Base-by-base conservation (phyloP, 2,888 invertebrate genomes). In the Pandemis heparana region DNA sequence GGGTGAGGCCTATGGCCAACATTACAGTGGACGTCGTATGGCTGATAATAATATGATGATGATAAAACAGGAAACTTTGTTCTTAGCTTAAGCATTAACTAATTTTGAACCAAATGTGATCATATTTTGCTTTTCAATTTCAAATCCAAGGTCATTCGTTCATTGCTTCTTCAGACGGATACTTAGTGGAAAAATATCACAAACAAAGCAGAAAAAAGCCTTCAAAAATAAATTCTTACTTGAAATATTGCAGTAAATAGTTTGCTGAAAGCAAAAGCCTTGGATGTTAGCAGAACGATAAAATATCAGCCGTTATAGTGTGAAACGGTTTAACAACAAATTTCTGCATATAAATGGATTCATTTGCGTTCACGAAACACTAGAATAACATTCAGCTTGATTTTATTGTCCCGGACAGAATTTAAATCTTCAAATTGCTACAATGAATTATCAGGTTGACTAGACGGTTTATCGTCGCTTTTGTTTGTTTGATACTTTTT, bases 321-420 rank as follows among this genome's bases (percentile, higher is more conserved):
- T 85, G 84, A 84, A 85, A 82, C 80, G 81, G 83, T 81, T 83
- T 81, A 83, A 82, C 82, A 82, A 83, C 83, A 80, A 79, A 79
- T 79, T 79, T 77, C 81, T 83, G 89, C 85, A 89, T 89, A 87
- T 81, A 88, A 87, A 89, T 88, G 78, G 87, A 67, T 81, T 87
- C 82, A 86, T 89, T 88, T 81, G 74, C 76, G 74, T 75, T 74
- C 38, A n/a, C 77, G 78, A 78, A 67, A 67, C 79, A 81, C 80
- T 51, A 64, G 48, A 73, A 73, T 56, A 72, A 59, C 73, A 69
- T 66, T 18, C 18, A 8, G 56, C 64, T 56, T 43, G 16, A 59
- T 59, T 56, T 68, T 73, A 68, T 59, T 56, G 59, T 59, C 59
- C 23, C 16, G 18, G 66, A 41, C 39, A 9, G 56, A 67, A 67